Evolutionary conservation across 2,888 invertebrate genomes (phyloP).

Genomic region (Polymixis lichenea): DNA sequence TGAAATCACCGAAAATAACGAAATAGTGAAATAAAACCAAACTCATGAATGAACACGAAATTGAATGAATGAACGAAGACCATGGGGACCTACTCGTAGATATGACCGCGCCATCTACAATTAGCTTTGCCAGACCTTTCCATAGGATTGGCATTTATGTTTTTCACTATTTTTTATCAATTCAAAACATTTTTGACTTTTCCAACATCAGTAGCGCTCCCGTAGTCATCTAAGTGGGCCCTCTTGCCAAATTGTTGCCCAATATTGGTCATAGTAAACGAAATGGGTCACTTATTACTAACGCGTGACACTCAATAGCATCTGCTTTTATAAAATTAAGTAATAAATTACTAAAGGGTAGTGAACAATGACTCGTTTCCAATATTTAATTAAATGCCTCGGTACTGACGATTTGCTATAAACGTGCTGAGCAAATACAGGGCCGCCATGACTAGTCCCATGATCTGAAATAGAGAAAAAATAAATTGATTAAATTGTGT

Average conservation of each 20-base stretch:
- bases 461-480: slow-evolving; percentile 90
- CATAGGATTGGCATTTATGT: no score
- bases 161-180: no score
- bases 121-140: no score
- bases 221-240: no score
- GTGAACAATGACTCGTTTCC: slow-evolving; percentile 14
- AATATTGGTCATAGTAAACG: slow-evolving; percentile 1
- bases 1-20: no score
- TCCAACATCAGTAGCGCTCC: not conserved
- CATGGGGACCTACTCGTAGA: no score
- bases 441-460: slow-evolving; percentile 93
- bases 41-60: no score
- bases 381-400: slow-evolving; percentile 89
- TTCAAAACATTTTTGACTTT: no score
- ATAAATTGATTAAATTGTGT: slow-evolving; percentile 7
- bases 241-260: not conserved
- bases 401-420: slow-evolving; percentile 94
- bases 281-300: slow-evolving; percentile 1
- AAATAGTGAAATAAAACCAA: no score
- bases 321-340: slow-evolving; percentile 18
- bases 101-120: no score
- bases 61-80: no score
- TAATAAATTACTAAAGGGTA: slow-evolving; percentile 49
- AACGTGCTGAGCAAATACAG: slow-evolving; percentile 95
- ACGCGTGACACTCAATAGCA: not conserved